phyloP scores from a whole-genome alignment of 2,113 vertebrate genomes.

The Gavialis gangeticus region DNA sequence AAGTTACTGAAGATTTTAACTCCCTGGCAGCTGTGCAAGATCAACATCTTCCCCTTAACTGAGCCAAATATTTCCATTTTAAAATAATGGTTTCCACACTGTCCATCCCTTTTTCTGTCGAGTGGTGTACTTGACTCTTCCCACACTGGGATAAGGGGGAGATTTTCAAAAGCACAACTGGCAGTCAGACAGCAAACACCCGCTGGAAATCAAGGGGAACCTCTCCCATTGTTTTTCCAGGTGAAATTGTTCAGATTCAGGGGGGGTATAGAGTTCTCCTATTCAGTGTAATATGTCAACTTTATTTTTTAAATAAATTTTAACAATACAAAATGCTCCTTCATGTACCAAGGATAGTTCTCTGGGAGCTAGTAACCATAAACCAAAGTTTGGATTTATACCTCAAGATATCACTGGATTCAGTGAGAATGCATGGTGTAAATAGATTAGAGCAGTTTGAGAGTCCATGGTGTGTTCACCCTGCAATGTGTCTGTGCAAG shows the following conservation, averaged over 20 bases:
- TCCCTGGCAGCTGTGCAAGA: not conserved
- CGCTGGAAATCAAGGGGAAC: not conserved
- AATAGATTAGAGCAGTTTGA: slow-evolving; percentile 1
- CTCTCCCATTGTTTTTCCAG: not conserved
- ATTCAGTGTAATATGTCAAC: not conserved
- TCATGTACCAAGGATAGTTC: not conserved
- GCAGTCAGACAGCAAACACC: accelerated
- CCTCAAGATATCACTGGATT: not conserved
- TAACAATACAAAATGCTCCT: not conserved
- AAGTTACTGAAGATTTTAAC: not conserved
- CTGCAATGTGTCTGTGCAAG: not conserved
- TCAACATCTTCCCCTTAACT: not conserved
- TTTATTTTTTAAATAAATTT: not conserved
- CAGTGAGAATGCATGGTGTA: not conserved
- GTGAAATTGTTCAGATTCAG: not conserved
- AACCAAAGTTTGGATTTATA: not conserved
- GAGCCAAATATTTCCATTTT: accelerated
- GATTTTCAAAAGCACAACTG: not conserved
- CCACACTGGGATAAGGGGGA: not conserved
- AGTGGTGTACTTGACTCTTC: not conserved
- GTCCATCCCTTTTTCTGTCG: not conserved
- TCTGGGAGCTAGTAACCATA: not conserved
- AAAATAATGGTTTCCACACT: not conserved
- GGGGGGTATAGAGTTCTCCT: not conserved
- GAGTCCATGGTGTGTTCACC: not conserved